Evolutionary conservation across 1,140 invertebrate genomes (phyloP), one percentile per base, ranked within the genome.

Genomic region (Brachionus rubens): DNA sequence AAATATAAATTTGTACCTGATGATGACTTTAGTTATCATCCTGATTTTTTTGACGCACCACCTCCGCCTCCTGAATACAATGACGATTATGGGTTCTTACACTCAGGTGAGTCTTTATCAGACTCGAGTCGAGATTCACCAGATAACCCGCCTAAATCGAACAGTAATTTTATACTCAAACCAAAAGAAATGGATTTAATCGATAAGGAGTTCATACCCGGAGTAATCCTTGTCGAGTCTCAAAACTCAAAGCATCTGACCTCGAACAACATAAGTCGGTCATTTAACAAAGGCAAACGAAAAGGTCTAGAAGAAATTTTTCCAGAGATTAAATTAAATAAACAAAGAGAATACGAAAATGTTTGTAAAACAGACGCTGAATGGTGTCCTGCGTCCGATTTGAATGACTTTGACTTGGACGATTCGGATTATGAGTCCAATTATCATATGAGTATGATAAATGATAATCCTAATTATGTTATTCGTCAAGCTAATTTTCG

Each of bases 221-320:
- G 36, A 10, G 59, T 65, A 65, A 65, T 65, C 43, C 43, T 65
- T 12, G 40, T 65, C 21, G 59, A 65, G 19, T 65, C 59, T 65
- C 59, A 43, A 43, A 65, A 43, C 10, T 65, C 33, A 14, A 65
- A 65, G n/a, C 59, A 65, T 36, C 28, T 33, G 36, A 62, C 24
- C 28, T n/a, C n/a, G n/a, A 59, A 59, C 10, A 59, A 59, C n/a
- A 59, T 33, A 40, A 33, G 36, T n/a, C 12, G 54, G 26, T 65
- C 59, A 4, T 65, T 46, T 24, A 43, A n/a, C 9, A 65, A 65
- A 26, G 40, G 36, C 24, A 36, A 36, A 65, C 59, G 59, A 21
- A 65, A 65, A 65, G 59, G 59, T 43, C 40, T 65, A 28, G 59
- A 65, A 16, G 59, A 65, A 65, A 24, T 65, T 24, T 65, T 65